Evolutionary conservation across 1,140 invertebrate species (phyloP).

Genomic region (Sminthurinus signatus): DNA sequence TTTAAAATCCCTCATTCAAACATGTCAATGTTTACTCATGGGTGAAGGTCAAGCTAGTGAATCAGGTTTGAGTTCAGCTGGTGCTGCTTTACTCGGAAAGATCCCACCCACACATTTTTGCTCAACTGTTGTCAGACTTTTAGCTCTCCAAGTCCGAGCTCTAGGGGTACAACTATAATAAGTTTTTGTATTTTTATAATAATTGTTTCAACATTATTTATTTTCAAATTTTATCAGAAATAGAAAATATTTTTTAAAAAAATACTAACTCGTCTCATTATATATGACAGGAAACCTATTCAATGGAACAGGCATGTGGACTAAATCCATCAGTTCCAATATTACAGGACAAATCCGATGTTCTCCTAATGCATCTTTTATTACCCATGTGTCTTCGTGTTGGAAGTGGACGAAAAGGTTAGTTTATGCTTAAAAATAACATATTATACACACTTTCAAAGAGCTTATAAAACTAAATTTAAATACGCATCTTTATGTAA

Average conservation of each 20-base stretch:
- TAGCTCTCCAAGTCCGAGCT: conserved; percentile 88
- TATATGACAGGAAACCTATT: conserved; percentile 68
- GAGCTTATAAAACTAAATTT: no score
- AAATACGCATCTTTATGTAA: no score
- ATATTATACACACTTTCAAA: no score
- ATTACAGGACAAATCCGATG: conserved; percentile 79
- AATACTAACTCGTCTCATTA: no score
- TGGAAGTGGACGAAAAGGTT: conserved; percentile 72
- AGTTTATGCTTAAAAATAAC: neutral
- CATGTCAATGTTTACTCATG: conserved; percentile 76
- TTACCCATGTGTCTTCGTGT: conserved; percentile 91
- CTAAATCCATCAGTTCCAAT: conserved; percentile 77
- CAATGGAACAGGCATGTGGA: conserved; percentile 89
- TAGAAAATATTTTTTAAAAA: no score
- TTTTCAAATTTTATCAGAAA: no score
- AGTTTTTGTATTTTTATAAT: no score
- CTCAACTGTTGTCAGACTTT: conserved; percentile 87
- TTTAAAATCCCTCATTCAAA: conserved; percentile 78
- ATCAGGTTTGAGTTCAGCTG: conserved; percentile 57
- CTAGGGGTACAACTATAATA: conserved; percentile 59
- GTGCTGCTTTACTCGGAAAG: conserved; percentile 71
- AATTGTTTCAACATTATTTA: neutral
- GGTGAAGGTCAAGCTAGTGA: conserved; percentile 59
- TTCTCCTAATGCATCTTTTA: conserved; percentile 89
- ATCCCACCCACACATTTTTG: conserved; percentile 89